A percentile compares a stretch with the other conserved stretches of the same genome.
Conservation (phyloP, 2,888 invertebrate genomes). For the Hyposoter dolosus region DNA sequence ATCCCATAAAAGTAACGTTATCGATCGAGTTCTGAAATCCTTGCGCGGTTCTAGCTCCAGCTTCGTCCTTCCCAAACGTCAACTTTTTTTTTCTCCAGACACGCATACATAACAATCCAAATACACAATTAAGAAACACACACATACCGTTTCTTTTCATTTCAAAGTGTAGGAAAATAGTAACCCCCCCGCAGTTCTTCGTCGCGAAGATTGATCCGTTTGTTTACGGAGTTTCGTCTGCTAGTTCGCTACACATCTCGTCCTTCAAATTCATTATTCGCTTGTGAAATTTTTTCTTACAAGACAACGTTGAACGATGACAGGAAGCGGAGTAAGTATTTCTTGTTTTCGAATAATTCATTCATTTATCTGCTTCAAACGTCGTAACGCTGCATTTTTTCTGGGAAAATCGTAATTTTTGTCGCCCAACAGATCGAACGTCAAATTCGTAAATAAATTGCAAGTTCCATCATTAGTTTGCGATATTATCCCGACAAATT, state of each 20-base stretch:
- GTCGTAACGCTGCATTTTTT: not conserved
- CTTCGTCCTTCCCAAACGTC: constrained; percentile 1
- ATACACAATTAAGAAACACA: constrained; percentile 2
- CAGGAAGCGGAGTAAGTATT: constrained; percentile 77
- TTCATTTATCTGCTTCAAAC: not conserved
- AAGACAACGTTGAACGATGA: constrained; percentile 69
- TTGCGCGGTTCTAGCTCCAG: not conserved
- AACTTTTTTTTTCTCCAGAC: not conserved
- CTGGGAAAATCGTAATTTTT: not conserved
- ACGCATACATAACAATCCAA: not conserved
- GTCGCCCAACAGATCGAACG: not conserved
- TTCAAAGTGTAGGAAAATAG: not conserved
- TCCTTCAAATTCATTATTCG: constrained; percentile 70
- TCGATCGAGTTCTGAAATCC: constrained; percentile 12
- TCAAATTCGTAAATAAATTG: constrained; percentile 1
- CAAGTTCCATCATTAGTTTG: not conserved
- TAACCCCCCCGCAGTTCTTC: not conserved
- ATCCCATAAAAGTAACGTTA: not conserved
- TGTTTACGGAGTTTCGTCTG: constrained; percentile 78
- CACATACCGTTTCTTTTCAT: not conserved
- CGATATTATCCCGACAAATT: not conserved
- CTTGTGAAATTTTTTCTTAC: constrained; percentile 46
- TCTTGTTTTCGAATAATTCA: constrained; percentile 20
- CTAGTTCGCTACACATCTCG: constrained; percentile 63
- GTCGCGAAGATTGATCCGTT: constrained; percentile 75